These are phyloP conservation scores for Drosophila rhopaloa DNA, from an alignment of 1,140 invertebrate species.

Conservation along the genomic window DNA sequence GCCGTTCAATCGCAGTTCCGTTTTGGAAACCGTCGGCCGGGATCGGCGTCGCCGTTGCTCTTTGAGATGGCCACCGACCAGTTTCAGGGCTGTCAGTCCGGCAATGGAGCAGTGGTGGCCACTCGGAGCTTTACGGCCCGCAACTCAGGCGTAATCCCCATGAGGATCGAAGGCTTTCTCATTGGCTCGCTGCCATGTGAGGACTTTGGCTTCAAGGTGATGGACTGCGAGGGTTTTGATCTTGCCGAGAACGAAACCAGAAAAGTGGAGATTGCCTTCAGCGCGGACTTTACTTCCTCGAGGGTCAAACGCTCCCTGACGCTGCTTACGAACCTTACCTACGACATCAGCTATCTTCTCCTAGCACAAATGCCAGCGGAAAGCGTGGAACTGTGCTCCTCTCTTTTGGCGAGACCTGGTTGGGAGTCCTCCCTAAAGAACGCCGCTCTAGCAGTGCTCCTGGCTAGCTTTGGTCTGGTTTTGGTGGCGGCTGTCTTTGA, in stretches of 20 bases:
- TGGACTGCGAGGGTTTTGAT: constrained; percentile 93
- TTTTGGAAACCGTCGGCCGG: constrained; percentile 95
- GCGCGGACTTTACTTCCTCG: constrained; percentile 96
- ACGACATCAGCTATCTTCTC: constrained; percentile 89
- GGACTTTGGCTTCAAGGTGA: constrained; percentile 94
- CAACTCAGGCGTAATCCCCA: constrained; percentile 94
- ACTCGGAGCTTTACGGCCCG: constrained; percentile 94
- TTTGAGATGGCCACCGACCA: constrained; percentile 95
- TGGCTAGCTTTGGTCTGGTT: constrained; percentile 88
- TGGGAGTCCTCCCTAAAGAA: constrained; percentile 93
- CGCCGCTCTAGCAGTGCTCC: constrained; percentile 87
- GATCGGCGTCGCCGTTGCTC: constrained; percentile 89
- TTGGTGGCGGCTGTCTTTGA: constrained; percentile 90
- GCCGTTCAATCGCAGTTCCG: constrained; percentile 94
- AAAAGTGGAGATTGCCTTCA: constrained; percentile 96
- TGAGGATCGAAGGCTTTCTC: constrained; percentile 91
- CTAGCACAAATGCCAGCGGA: constrained; percentile 92
- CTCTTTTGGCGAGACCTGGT: constrained; percentile 89
- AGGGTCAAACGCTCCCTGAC: constrained; percentile 89
- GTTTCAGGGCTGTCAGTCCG: constrained; percentile 89
- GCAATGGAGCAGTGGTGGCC: constrained; percentile 18
- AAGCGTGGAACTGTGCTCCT: constrained; percentile 90
- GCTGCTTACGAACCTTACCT: constrained; percentile 87
- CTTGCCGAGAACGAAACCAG: constrained; percentile 93
- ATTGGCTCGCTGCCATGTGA: constrained; percentile 92